phyloP scores from a whole-genome alignment of 2,113 vertebrate species.

The Opisthocomus hoazin region DNA sequence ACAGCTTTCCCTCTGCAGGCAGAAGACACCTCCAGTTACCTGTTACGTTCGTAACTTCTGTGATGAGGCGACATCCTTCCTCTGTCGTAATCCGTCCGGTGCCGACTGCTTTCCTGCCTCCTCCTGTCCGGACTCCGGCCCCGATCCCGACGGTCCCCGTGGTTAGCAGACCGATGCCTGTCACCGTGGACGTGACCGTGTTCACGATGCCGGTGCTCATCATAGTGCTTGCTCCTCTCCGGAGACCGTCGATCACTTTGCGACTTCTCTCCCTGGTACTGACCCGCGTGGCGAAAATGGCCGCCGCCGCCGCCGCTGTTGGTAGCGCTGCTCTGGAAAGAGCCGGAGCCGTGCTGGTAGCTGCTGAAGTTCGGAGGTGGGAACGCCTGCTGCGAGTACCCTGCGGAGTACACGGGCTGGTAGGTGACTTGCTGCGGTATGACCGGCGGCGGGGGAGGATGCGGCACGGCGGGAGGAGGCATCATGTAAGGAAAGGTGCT shows the following conservation, averaged over 20 bases:
- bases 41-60: slow-evolving; percentile 87
- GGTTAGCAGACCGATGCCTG: slow-evolving; percentile 76
- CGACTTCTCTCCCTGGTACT: slow-evolving; percentile 81
- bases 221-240: slow-evolving; percentile 82
- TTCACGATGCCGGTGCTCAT: slow-evolving; percentile 82
- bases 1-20: not conserved
- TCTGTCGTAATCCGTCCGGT: slow-evolving; percentile 82
- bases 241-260: slow-evolving; percentile 77
- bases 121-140: slow-evolving; percentile 85
- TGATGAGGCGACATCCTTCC: slow-evolving; percentile 81
- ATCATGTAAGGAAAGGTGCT: slow-evolving; percentile 87
- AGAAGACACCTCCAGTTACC: slow-evolving; percentile 57
- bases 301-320: slow-evolving; percentile 56
- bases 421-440: slow-evolving; percentile 83
- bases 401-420: slow-evolving; percentile 81
- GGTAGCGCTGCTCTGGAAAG: slow-evolving; percentile 58
- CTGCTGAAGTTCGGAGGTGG: slow-evolving; percentile 78
- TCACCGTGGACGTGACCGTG: slow-evolving; percentile 77
- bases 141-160: slow-evolving; percentile 81
- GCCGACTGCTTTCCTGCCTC: slow-evolving; percentile 76
- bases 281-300: slow-evolving; percentile 76
- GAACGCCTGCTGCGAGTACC: slow-evolving; percentile 81
- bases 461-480: slow-evolving; percentile 76
- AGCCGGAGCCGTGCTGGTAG: slow-evolving; percentile 75
- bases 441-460: slow-evolving; percentile 76